Base-by-base conservation (phyloP, 2,113 vertebrate species). In the Trachemys scripta region DNA sequence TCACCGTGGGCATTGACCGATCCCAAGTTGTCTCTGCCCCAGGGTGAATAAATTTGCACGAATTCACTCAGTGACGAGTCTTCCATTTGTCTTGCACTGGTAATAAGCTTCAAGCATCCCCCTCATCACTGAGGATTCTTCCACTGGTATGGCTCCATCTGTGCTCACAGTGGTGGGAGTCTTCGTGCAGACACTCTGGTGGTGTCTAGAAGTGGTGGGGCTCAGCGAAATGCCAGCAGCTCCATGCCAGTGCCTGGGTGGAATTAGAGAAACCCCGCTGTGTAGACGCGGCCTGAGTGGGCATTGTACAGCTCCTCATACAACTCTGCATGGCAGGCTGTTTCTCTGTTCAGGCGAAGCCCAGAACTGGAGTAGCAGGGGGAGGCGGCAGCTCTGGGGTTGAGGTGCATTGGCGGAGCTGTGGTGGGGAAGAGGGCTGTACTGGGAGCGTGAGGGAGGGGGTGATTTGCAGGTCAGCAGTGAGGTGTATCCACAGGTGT, bases 201-300 rank as follows among this genome's bases (percentile, higher is more conserved):
- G 10, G 11, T 47, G 5, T 76, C 38, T 75, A 25, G 24, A 42
- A 76, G 75, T 12, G 27, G 75, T 12, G 27, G 11, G 42, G 75
- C 38, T 76, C 6, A 3, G 14, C 6, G 14, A 27, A 45, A 76
- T 25, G 75, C 75, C 75, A 76, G 75, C 10, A 47, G 24, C 24
- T 27, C 3, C 25, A 5, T 13, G 14, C 42, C 75, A 8, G 42
- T 27, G 42, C 75, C 42, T 25, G 75, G 42, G 42, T 14, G 24
- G 75, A 47, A 13, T 45, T 27, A 47, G 38, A 76, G 75, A 76
- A 27, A 24, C 75, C 24, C 42, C 10, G 27, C 42, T 10, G 5
- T n/a, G n/a, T 45, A 13, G 72, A 45, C 2, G 3, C 0, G 3
- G 38, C 11, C 20, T 9, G 16, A 69, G 65, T 10, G 35, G 16